Evolutionary conservation across 2,113 vertebrate species (phyloP), one percentile per base, ranked within the genome.

Genomic region (Oceanodroma tethys): DNA sequence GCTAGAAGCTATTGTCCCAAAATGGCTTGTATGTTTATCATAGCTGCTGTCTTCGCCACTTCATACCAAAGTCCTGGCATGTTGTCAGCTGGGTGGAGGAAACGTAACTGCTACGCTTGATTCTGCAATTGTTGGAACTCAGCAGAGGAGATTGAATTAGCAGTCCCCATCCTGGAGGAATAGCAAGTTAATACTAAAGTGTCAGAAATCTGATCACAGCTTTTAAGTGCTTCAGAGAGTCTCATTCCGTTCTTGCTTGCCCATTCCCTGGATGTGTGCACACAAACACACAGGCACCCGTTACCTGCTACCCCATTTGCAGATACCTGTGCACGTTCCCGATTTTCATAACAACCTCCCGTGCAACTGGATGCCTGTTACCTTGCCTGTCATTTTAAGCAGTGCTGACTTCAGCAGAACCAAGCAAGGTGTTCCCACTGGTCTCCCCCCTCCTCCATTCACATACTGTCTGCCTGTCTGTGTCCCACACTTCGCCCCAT

Each of bases 331-430:
- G 32, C 36, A 19, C 1, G 0, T 71, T 78, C 50, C 19, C 0
- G 3, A 9, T 58, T 82, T 58, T 62, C 2, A 0, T n/a, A 50
- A n/a, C 29, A 53, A 14, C 23, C 34, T 76, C 19, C 38, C 1
- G 1, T 66, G 58, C 38, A 45, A 2, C 36, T 58, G 43, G 23
- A 13, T 76, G 23, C 65, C 56, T 59, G 34, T 47, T 93, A 45
- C 50, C 29, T 42, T 47, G 34, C 3, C 0, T 23, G 34, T 52
- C 2, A 0, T 65, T 88, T 2, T 45, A 58, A 59, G n/a, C 16
- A 45, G 20, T 65, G 71, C 58, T 50, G 50, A 58, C 43, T 56
- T 87, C 56, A 71, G 36, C 29, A 71, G 65, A 78, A 43, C 22
- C 38, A 52, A 32, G 43, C 1, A 0, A 83, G 65, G 10, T 71